Conservation (phyloP, 2,797 vertebrate species). For the Microhierax caerulescens region DNA sequence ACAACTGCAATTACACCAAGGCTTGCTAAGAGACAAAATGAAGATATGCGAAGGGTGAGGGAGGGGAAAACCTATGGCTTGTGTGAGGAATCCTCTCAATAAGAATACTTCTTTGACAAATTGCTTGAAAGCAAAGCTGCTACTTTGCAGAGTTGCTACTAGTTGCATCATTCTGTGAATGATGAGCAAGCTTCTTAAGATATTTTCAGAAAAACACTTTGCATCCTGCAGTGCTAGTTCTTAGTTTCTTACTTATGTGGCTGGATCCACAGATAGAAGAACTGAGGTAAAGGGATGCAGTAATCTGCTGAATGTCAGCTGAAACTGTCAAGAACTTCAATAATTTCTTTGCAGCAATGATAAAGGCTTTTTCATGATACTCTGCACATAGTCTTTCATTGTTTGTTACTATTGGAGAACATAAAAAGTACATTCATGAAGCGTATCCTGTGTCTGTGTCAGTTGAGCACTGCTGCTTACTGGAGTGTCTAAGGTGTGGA, state of each 20-base stretch:
- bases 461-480: neutral
- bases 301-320: neutral
- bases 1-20: neutral
- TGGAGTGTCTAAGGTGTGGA: neutral
- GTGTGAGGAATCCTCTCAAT: neutral
- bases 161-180: neutral
- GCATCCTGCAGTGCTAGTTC: neutral
- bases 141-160: neutral
- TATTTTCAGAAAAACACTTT: neutral
- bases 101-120: neutral
- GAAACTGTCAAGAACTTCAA: neutral
- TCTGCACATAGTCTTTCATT: neutral
- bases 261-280: neutral
- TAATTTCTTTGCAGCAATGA: neutral
- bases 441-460: neutral
- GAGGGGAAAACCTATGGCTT: neutral
- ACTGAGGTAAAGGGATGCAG: neutral
- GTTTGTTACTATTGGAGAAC: neutral
- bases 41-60: neutral
- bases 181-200: neutral
- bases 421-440: neutral
- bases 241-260: neutral
- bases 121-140: neutral
- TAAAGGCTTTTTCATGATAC: neutral
- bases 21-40: neutral